Base-by-base conservation (phyloP, 37 sponge, comb jelly and placozoan species). In the Corticium candelabrum region DNA sequence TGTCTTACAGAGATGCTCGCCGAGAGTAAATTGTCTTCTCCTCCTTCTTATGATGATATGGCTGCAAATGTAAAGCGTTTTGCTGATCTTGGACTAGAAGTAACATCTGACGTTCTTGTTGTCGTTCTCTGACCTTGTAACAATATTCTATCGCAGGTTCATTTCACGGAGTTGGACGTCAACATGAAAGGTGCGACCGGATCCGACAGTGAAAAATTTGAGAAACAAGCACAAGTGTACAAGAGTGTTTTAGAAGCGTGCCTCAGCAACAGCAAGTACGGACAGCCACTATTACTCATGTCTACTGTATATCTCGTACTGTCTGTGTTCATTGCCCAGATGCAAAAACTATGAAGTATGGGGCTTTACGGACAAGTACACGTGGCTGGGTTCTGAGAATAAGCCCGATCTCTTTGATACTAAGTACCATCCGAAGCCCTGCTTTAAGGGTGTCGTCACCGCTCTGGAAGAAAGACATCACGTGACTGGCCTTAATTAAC, bases 161-260 rank as follows among this genome's bases (percentile, higher is more conserved):
- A 70, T 15, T 30, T 70, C 73, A 70, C 73, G 5, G 73, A 70
- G 31, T 29, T 70, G 36, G 73, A 70, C 21, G 73, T 70, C 73
- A 70, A 32, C 31, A 35, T 70, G 5, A 4, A 7, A 35, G 7
- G 29, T 5, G 31, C 4, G 31, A 29, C 73, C 4, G 62, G 62
- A 50, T 27, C 62, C 11, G 62, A 50, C 15, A 7, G 21, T 7
- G 31, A 70, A 15, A 29, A 70, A 7, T 32, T 70, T 4, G 35
- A 70, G 7, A 7, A 70, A 32, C 73, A 70, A 15, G 73, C 73
- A 7, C 31, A 70, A 29, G 73, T 70, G 33, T 70, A 70, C 73
- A 34, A 32, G 36, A 70, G 21, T 34, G 31, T 70, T 4, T 32
- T 70, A 4, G 21, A 70, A 70, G 73, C 73, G 5, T 70, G 73